Evolutionary conservation across 2,113 vertebrate species (phyloP), one percentile per base, ranked within the genome.

Genomic region (Hystrix brachyura): DNA sequence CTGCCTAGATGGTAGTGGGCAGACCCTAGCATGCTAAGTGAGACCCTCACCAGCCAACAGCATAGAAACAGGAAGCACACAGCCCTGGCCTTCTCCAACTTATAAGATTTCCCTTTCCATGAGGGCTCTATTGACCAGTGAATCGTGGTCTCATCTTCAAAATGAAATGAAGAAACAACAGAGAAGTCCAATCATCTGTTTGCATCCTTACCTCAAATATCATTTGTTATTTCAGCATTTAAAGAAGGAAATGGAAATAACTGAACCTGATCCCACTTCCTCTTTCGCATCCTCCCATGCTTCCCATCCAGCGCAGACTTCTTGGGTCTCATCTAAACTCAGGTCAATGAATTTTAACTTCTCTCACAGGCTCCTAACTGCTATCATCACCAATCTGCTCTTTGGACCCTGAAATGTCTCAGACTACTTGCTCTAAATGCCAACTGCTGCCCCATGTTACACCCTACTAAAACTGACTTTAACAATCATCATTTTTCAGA

Each of bases 161-260:
- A 95, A 85, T 25, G n/a, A 97, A 88, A 87, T 29, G n/a, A 80
- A 46, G n/a, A 94, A 12, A 34, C n/a, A 51, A 17, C 18, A 76
- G 29, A 19, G 15, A 90, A 59, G 34, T 59, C 19, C 1, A 80
- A 27, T 90, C 48, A 55, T 46, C 84, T 10, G 34, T 34, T 43
- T 92, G 12, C 43, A 76, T 71, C 46, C 2, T 72, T 23, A 19
- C 10, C 1, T 53, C 38, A 51, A 67, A 60, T n/a, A 90, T 4
- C 51, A 13, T 95, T n/a, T 64, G 25, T 21, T 90, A 57, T 84
- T 91, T 82, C 18, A 67, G 48, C 51, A 59, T 38, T 51, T 79
- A 21, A 92, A 94, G 90, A 67, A 29, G 76, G 12, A 81, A 62
- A 13, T 60, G 10, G 53, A 83, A 10, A 87, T 32, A 43, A 51